Percentiles rank a stretch among this genome's conserved stretches.
These are phyloP conservation scores for Dioctria linearis DNA, from an alignment of 2,888 invertebrate genomes.

Conservation along the genomic window DNA sequence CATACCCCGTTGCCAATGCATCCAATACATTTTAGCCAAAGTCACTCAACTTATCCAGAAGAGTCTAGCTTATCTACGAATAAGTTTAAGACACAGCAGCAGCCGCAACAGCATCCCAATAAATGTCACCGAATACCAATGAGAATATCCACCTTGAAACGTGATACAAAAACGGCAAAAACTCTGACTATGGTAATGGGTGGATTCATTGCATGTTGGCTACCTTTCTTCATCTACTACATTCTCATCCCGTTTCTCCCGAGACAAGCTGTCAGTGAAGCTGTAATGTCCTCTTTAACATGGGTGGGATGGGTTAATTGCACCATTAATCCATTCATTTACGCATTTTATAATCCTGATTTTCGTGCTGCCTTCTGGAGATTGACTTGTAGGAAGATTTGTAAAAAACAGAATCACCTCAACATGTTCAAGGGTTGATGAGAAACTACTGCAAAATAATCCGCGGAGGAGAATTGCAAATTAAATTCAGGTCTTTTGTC, in stretches of 20 bases:
- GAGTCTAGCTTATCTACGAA: conserved; percentile 63
- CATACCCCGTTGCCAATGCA: conserved; percentile 60
- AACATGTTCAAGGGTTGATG: conserved; percentile 65
- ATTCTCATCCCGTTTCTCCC: conserved; percentile 86
- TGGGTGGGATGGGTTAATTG: conserved; percentile 95
- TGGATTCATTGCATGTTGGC: conserved; percentile 90
- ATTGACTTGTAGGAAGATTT: conserved; percentile 74
- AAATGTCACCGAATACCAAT: conserved; percentile 66
- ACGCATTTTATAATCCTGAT: conserved; percentile 91
- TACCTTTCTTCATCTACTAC: conserved; percentile 90
- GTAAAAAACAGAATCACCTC: conserved; percentile 65
- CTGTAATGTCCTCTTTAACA: conserved; percentile 83
- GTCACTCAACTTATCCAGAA: conserved; percentile 63
- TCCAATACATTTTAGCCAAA: conserved; percentile 64
- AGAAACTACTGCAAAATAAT: too few species aligned
- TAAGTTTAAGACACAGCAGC: conserved; percentile 16
- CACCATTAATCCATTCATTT: conserved; percentile 92
- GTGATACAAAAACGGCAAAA: conserved; percentile 90
- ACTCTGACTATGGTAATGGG: conserved; percentile 91
- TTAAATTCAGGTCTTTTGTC: too few species aligned
- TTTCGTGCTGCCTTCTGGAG: conserved; percentile 91
- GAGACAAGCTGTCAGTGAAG: conserved; percentile 74
- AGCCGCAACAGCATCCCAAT: conserved; percentile 56
- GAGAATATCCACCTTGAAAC: conserved; percentile 79
- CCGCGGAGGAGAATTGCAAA: too few species aligned